Base-by-base conservation (phyloP, 2,797 vertebrate species). In the Hypotaenidia okinawae region DNA sequence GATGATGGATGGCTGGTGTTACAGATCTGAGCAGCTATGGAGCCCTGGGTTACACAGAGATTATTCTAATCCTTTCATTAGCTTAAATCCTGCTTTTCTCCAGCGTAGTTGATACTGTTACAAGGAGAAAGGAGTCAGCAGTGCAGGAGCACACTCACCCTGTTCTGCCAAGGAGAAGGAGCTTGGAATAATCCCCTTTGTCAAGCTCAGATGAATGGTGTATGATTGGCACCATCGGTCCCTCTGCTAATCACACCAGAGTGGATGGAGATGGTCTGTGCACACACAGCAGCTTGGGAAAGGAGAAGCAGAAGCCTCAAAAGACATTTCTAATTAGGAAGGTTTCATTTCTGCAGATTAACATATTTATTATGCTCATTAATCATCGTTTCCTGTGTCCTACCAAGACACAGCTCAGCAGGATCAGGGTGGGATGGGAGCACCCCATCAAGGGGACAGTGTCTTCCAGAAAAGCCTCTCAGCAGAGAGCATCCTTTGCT, bases 31-130 rank as follows among this genome's bases (percentile, higher is more conserved):
- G 72, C 63, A 68, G 63, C 66, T 80, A 11, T 2, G 1, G 80
- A 89, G 76, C 73, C 52, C 70, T 13, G 35, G 49, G 54, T 77
- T 83, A 89, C 47, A 49, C 49, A 69, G 61, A 74, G 87, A 93
- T 94, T 94, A 91, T 85, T 57, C 95, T 92, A 78, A 96, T 84
- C 80, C 90, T 80, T 82, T 84, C 87, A 89, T 95, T 91, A 91
- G 41, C 49, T 76, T 63, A 78, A 91, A 95, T 84, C 82, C 87
- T 77, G 32, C 76, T 94, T 82, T 93, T 93, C 63, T 84, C 51
- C 64, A 55, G 64, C 25, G 33, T 24, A 25, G 69, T 11, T 13
- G 1, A 69, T 75, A 24, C 54, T n/a, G 18, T 62, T 80, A 75
- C 45, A 81, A 92, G 77, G 64, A 84, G 93, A 93, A 91, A 89